These are phyloP conservation scores for Anarrhichthys ocellatus DNA, from an alignment of 2,113 vertebrate genomes.

Conservation along the genomic window DNA sequence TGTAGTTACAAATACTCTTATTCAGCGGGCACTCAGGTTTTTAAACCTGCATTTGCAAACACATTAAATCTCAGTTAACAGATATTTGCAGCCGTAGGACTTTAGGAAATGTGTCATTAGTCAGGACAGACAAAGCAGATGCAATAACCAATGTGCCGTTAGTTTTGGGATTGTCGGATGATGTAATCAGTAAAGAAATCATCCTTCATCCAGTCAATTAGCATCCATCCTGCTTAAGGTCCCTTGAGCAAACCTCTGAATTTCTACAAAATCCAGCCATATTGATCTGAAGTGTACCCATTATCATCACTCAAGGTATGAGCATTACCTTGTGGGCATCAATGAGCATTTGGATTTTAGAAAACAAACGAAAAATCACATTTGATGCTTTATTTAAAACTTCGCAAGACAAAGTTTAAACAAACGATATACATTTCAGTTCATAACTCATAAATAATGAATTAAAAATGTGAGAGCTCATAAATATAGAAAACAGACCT, in stretches of 20 bases:
- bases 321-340: not conserved
- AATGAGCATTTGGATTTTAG: not conserved
- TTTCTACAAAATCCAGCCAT: not conserved
- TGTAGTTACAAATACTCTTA: not conserved
- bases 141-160: not conserved
- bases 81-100: not conserved
- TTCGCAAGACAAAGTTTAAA: not conserved
- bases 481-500: slow-evolving; percentile 28
- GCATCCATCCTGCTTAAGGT: no score
- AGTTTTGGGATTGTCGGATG: not conserved
- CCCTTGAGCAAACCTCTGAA: not conserved
- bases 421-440: slow-evolving; percentile 16
- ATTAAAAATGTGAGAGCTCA: not conserved
- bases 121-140: not conserved
- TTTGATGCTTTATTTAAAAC: slow-evolving; percentile 41
- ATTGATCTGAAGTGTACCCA: not conserved
- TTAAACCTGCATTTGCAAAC: not conserved
- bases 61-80: not conserved
- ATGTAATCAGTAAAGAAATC: not conserved
- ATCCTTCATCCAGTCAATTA: not conserved
- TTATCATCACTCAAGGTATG: not conserved
- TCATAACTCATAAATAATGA: slow-evolving; percentile 1
- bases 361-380: not conserved
- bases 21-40: not conserved
- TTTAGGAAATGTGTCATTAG: not conserved